A percentile compares a stretch with the other conserved stretches of the same genome.
Conservation (phyloP, 2,797 vertebrate genomes). For the Salarias fasciatus region DNA sequence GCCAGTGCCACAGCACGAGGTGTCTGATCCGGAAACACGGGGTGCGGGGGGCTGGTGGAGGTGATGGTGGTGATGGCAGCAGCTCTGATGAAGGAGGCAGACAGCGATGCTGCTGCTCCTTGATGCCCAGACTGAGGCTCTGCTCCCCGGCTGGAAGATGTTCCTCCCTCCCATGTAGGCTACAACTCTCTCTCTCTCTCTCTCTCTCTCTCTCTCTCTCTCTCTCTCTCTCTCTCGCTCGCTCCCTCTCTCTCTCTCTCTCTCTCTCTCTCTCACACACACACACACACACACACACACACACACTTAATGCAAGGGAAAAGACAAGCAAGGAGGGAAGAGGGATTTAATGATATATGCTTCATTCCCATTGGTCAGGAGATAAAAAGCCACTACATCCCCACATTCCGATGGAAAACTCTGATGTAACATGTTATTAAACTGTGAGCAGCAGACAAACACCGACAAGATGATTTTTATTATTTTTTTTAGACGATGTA, state of each 20-base stretch:
- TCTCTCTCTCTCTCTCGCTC: slow-evolving; percentile 24
- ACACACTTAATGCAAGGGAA: slow-evolving; percentile 13
- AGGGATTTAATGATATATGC: background rate
- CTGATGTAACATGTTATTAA: slow-evolving; percentile 34
- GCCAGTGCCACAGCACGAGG: slow-evolving; percentile 47
- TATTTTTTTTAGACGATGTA: background rate
- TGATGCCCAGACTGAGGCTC: slow-evolving; percentile 64
- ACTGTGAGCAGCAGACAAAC: slow-evolving; percentile 11
- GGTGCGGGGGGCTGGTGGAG: slow-evolving; percentile 42
- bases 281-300: slow-evolving; percentile 19
- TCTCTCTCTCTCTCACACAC: background rate
- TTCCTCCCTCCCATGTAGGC: slow-evolving; percentile 51
- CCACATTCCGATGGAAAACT: slow-evolving; percentile 20
- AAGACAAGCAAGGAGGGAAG: slow-evolving; percentile 2
- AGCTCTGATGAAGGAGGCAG: too few relatives aligned
- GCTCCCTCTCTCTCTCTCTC: slow-evolving; percentile 27
- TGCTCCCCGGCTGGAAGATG: slow-evolving; percentile 55
- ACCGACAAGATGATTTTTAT: background rate
- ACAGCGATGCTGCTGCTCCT: slow-evolving; percentile 55
- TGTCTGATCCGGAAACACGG: slow-evolving; percentile 52
- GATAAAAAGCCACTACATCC: background rate
- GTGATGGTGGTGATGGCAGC: too few relatives aligned
- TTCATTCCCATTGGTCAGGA: background rate
- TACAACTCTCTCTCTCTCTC: slow-evolving; percentile 29
- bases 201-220: slow-evolving; percentile 25